phyloP scores from a whole-genome alignment of 92 coral and sea anemone species.

The Montipora capitata region DNA sequence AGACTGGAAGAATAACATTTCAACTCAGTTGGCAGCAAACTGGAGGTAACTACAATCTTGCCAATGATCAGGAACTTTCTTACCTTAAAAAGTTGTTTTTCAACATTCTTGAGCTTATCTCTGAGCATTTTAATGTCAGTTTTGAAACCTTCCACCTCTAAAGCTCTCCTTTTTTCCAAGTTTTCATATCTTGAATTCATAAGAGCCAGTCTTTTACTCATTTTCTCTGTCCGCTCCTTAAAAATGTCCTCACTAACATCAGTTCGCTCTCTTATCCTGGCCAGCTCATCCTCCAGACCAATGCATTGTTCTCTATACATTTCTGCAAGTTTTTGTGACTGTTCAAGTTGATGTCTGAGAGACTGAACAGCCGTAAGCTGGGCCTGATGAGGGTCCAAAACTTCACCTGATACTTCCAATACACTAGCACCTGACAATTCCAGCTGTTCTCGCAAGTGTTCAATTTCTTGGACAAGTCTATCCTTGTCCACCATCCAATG shows the following conservation, averaged over 20 bases:
- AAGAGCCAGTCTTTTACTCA: slow-evolving; percentile 87
- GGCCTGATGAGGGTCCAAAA: slow-evolving; percentile 93
- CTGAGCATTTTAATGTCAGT: slow-evolving; percentile 95
- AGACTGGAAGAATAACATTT: too few species aligned
- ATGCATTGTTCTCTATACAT: slow-evolving; percentile 99
- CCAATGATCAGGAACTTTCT: not conserved
- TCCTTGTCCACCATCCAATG: slow-evolving; percentile 99
- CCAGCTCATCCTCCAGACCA: slow-evolving; percentile 95
- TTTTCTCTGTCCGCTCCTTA: slow-evolving; percentile 96
- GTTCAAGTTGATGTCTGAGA: slow-evolving; percentile 92
- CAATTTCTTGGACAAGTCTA: slow-evolving; percentile 91
- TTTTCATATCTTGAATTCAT: slow-evolving; percentile 97
- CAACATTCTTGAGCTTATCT: slow-evolving; percentile 92
- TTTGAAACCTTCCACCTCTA: slow-evolving; percentile 99
- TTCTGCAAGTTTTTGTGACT: slow-evolving; percentile 96
- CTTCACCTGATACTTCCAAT: slow-evolving; percentile 93
- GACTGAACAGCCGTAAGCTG: slow-evolving; percentile 94
- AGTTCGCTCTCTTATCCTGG: slow-evolving; percentile 93
- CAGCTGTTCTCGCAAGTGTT: slow-evolving; percentile 86
- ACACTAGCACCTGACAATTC: slow-evolving; percentile 89
- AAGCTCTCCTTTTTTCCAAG: slow-evolving; percentile 91
- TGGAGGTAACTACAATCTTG: too few species aligned
- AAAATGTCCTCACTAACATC: slow-evolving; percentile 98
- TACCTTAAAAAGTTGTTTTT: slow-evolving; percentile 97
- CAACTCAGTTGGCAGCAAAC: too few species aligned